A percentile compares a stretch with the other conserved stretches of the same genome.
Conservation (phyloP, 2,113 vertebrate genomes). For the Rattus rattus region DNA sequence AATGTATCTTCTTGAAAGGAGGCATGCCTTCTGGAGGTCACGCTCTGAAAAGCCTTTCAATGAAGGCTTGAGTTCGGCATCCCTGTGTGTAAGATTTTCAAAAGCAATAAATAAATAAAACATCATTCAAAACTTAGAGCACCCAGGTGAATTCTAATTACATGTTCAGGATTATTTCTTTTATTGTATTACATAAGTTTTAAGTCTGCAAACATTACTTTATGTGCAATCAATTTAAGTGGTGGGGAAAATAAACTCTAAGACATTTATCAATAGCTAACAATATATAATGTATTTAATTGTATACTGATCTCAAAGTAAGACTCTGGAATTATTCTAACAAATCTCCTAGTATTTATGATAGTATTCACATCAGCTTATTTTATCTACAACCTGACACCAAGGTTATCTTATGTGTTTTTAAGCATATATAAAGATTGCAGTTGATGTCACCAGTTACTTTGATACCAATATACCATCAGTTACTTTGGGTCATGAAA, state of each 20-base stretch:
- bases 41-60: neutral
- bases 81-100: neutral
- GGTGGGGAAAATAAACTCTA: neutral
- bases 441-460: neutral
- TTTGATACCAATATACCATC: neutral
- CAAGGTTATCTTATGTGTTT: neutral
- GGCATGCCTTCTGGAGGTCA: neutral
- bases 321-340: rapidly evolving
- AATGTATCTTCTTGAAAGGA: neutral
- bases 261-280: neutral
- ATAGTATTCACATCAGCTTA: neutral
- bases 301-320: neutral
- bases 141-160: conserved; percentile 38
- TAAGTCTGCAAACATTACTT: neutral
- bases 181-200: neutral
- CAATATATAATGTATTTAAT: neutral
- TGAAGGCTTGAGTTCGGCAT: neutral
- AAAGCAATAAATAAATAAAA: neutral
- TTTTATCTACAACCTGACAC: neutral
- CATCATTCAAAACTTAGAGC: conserved; percentile 17
- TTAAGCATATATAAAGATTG: neutral
- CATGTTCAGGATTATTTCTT: neutral
- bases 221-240: neutral
- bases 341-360: neutral
- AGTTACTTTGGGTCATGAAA: neutral